These are phyloP conservation scores for Frankliniella intonsa DNA, from an alignment of 2,888 invertebrate genomes.

Conservation along the genomic window DNA sequence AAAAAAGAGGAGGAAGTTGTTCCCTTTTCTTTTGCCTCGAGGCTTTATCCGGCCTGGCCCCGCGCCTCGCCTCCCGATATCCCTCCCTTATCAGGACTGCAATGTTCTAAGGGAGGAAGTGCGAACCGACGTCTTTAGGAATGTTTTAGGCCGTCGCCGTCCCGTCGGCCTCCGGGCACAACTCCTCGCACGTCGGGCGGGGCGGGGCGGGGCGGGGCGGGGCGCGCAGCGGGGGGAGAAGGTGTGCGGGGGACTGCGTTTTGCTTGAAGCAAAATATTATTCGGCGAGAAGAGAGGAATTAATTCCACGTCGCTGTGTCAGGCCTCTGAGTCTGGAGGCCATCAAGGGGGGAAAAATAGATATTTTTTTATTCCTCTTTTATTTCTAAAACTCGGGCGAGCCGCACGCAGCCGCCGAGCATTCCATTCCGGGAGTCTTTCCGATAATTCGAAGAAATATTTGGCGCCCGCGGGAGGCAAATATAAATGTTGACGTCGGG, in stretches of 20 bases:
- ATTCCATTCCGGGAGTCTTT: no score
- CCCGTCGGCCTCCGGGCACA: not conserved
- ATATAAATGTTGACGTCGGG: not conserved
- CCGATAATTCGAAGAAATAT: no score
- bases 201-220: no score
- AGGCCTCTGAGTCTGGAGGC: not conserved
- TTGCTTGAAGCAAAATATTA: slow-evolving; percentile 15
- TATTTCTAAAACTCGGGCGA: no score
- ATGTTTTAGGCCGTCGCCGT: not conserved
- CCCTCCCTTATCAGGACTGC: slow-evolving; percentile 19
- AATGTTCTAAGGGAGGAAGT: not conserved
- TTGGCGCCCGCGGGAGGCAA: not conserved
- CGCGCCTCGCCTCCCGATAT: slow-evolving; percentile 7
- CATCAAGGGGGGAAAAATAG: not conserved
- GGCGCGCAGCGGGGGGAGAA: no score
- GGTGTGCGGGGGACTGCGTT: not conserved
- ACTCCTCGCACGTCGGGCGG: no score
- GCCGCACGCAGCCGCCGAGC: no score
- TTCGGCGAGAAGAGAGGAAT: slow-evolving; percentile 12
- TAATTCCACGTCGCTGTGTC: not conserved
- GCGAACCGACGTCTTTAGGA: slow-evolving; percentile 16
- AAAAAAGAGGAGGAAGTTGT: not conserved
- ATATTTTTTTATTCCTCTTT: not conserved
- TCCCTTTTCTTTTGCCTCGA: not conserved
- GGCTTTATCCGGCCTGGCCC: not conserved